Evolutionary conservation across 2,888 invertebrate genomes (phyloP), one percentile per base, ranked within the genome.

Genomic region (Cybosia mesomella): DNA sequence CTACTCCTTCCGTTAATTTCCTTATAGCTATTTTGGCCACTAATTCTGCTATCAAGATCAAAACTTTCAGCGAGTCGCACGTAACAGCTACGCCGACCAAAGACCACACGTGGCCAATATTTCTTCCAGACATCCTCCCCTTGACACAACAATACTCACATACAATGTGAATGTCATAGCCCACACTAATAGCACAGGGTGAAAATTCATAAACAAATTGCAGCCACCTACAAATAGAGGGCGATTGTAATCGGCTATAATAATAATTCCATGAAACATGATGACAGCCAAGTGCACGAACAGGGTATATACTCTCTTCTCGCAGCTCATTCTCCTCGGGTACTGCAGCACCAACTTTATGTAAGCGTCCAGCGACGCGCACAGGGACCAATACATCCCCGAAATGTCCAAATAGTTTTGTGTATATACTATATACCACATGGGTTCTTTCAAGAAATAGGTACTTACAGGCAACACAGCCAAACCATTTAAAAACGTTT

Each of bases 71-170:
- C 22, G 59, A 59, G 22, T 59, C 36, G 10, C 59, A 59, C 36
- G 36, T 59, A 9, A 36, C 15, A 36, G 36, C 36, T 15, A 59
- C 36, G 22, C 59, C 59, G 59, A 59, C 15, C 59, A 59, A 59
- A 22, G 59, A 36, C 36, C 22, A 18, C 36, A 8, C 59, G 9
- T 36, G 15, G 36, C 36, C 2, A 8, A 36, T 22, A 21, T 22
- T 36, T 13, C 59, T 22, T 0, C 10, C 36, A 22, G 59, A 59
- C 15, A 59, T 15, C 22, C 36, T 59, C 22, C n/a, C 22, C 2
- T 59, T 36, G 36, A 36, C 11, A 36, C 9, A 13, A 36, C 36
- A 15, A 59, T 21, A 3, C 36, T 22, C 9, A 36, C 15, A 22
- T 59, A 59, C 36, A 59, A 59, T 8, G 9, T 15, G 9, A 59